Evolutionary conservation across 2,113 vertebrate species (phyloP), one percentile per base, ranked within the genome.

Genomic region (Myrmophylax atrothorax): DNA sequence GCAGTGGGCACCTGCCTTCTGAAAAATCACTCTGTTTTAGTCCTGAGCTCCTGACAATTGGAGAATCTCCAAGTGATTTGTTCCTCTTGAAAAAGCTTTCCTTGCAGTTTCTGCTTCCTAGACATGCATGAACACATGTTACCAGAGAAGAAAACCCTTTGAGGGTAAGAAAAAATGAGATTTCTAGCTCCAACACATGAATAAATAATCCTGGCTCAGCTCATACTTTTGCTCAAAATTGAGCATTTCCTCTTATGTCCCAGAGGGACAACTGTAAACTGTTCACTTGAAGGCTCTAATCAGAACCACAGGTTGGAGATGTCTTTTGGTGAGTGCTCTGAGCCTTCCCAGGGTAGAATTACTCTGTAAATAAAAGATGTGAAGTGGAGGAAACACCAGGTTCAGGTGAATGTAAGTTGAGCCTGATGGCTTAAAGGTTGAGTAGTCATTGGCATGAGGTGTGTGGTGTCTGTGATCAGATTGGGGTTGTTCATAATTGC

Each of bases 201-300:
- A 96, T 90, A 96, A 95, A 86, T 95, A 90, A 90, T 86, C 72
- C n/a, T 81, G 22, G 33, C 37, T 88, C 60, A 50, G 68, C n/a
- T 91, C 63, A 84, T 38, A 63, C 40, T 87, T 91, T 40, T 46
- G 33, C 70, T 94, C 26, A 84, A 90, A 96, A 90, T 6, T 33
- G 56, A 93, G 76, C 64, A 81, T 90, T 93, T 95, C 60, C 75
- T 68, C n/a, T 90, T 35, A 25, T 80, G 63, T 93, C 87, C 82
- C 85, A 72, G 5, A 7, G 75, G 87, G 64, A 85, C 1, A 10
- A 26, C 80, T 78, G 56, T 40, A 93, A 90, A 94, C 35, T 26
- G 66, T 68, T 87, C 73, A 84, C 76, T 86, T 7, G 14, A 83
- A 90, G 69, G 18, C 22, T 67, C 52, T 70, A 75, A 84, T 89